Evolutionary conservation across 2,113 vertebrate genomes (phyloP), one percentile per base, ranked within the genome.

Genomic region (Helogale parvula): DNA sequence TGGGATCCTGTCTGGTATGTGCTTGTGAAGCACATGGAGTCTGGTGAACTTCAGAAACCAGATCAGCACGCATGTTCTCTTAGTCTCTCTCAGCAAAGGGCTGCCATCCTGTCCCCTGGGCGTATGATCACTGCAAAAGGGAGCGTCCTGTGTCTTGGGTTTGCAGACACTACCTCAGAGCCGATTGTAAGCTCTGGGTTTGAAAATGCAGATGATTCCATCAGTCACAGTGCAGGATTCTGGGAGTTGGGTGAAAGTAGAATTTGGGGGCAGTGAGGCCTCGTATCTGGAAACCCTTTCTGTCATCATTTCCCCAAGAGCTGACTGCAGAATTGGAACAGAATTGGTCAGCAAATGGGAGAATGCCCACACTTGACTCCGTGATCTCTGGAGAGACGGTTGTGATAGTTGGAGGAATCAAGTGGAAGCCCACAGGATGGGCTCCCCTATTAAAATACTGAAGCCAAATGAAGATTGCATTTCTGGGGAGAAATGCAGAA

Each of bases 361-460:
- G 19, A 23, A 41, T 11, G 17, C 14, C 54, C 25, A 3, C 16
- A 2, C 4, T 25, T 50, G 47, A 13, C n/a, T 33, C 8, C 5
- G 0, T 16, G 21, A 6, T 15, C 7, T 5, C 0, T 0, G 10
- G 14, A 69, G 12, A 4, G 5, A 47, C 7, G 31, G 47, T 35
- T 1, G 27, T 2, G 17, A 0, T 31, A 45, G 25, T 1, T 9
- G 27, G 29, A 38, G 6, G 65, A 31, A 38, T 11, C 38, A 2
- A 21, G 2, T 9, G 0, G 3, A n/a, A 35, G 21, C 4, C 10
- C 45, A 0, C 2, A 8, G 29, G 54, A 15, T 14, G 12, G 57
- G 19, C 31, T 35, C 35, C 47, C 35, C 47, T 76, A 2, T 35
- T 21, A 65, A 83, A 77, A 68, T 27, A 31, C 12, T 2, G 3